Base-by-base conservation (phyloP, 30 jellyfish, hydroid and myxozoan genomes). In the Euphysa ruthae region DNA sequence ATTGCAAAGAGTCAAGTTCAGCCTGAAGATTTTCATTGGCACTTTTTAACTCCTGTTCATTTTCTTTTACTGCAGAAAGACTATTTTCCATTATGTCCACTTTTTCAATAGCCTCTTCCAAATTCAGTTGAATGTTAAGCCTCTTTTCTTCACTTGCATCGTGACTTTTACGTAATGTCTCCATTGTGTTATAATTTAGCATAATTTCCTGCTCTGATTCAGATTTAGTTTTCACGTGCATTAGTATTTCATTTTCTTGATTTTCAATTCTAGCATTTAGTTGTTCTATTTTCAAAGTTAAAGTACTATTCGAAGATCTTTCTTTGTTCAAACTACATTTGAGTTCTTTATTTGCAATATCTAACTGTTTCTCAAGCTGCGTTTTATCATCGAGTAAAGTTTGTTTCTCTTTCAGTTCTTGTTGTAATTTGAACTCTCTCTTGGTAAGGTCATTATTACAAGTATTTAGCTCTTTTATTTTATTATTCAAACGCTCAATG, bases 1-100 rank as follows among this genome's bases (percentile, higher is more conserved):
- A 35, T 28, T 84, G 93, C 50, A 84, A 56, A 34, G 55, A 62
- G n/a, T 84, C 84, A 43, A 38, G 56, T 10, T 75, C 74, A 24
- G 76, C 70, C 22, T 60, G 51, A 43, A 43, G 82, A 30, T 70
- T 58, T 56, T 58, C 80, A 34, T 32, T 19, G 34, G 43, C 60
- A 8, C 32, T 66, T 30, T 64, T 77, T 24, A 24, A 35, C 30
- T 21, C 77, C 4, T 26, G 33, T 13, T 7, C 31, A 1, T 21
- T 43, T 3, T 22, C 26, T 30, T 63, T 24, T 4, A 12, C 42
- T 0, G 57, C 63, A 15, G 33, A 10, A 1, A 42, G 28, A 10
- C 42, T 44, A 0, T 1, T 18, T 2, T 63, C 58, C 30, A 63
- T 15, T 6, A 35, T 29, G 24, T 21, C 29, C n/a, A 63, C 21